phyloP scores from a whole-genome alignment of 2,113 vertebrate species.

The Rhegmatorhina hoffmannsi region DNA sequence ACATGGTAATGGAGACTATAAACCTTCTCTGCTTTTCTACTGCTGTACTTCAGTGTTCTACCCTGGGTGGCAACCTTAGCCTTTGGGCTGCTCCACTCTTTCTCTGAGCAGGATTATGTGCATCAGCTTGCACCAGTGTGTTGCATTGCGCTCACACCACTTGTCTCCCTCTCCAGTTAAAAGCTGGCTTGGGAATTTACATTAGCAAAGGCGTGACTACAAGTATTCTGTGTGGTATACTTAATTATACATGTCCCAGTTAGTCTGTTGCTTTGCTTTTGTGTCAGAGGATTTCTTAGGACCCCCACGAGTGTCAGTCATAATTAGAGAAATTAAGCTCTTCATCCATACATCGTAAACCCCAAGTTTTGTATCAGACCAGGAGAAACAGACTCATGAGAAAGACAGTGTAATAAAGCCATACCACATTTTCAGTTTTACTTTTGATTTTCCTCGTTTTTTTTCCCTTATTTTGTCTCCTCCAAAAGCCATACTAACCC shows the following conservation, averaged over 20 bases:
- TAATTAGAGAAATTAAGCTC: not conserved
- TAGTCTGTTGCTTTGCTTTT: not conserved
- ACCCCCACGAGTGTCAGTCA: not conserved
- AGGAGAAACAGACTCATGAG: not conserved
- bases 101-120: not conserved
- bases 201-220: not conserved
- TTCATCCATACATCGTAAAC: not conserved
- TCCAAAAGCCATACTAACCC: not conserved
- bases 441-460: not conserved
- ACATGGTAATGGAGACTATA: not conserved
- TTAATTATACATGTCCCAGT: not conserved
- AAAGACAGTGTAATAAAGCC: not conserved
- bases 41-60: not conserved
- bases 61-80: no score
- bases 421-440: not conserved
- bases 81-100: not conserved
- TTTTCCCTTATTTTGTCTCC: not conserved
- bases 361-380: not conserved
- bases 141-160: fast-evolving
- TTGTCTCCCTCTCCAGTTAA: not conserved
- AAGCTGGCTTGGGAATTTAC: not conserved
- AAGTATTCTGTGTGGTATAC: not conserved
- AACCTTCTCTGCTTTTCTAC: not conserved
- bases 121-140: not conserved
- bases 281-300: not conserved